phyloP scores from a whole-genome alignment of 1,140 invertebrate genomes.

The Procambarus virginalis region DNA sequence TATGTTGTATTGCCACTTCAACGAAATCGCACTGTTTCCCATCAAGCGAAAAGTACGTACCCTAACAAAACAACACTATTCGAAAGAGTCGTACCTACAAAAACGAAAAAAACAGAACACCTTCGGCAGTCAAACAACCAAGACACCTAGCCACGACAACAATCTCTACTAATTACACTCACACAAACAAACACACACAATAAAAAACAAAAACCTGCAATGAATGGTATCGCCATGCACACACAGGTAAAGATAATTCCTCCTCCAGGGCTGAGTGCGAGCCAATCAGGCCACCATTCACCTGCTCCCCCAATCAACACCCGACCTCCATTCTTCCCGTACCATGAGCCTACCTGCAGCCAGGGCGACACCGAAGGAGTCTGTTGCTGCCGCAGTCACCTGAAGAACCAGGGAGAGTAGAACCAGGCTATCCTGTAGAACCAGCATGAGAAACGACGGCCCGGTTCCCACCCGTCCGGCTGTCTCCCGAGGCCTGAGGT shows the following conservation, averaged over 20 bases:
- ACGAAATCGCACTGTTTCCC: too few relatives aligned
- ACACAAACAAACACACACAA: not conserved
- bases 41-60: too few relatives aligned
- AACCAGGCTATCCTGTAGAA: conserved; percentile 77
- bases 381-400: conserved; percentile 72
- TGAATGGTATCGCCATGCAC: not conserved
- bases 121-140: too few relatives aligned
- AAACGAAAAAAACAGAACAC: too few relatives aligned
- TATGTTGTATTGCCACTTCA: too few relatives aligned
- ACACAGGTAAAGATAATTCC: not conserved
- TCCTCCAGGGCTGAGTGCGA: not conserved
- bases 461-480: conserved; percentile 73
- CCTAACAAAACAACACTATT: too few relatives aligned
- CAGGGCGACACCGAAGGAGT: conserved; percentile 32
- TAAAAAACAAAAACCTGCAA: not conserved
- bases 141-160: too few relatives aligned
- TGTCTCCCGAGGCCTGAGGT: conserved; percentile 25
- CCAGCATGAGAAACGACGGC: conserved; percentile 53
- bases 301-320: too few relatives aligned
- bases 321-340: not conserved
- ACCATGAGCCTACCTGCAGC: conserved; percentile 17
- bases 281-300: too few relatives aligned
- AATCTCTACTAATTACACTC: too few relatives aligned
- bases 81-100: too few relatives aligned
- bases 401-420: conserved; percentile 75